Evolutionary conservation across 2,797 vertebrate genomes (phyloP).

Genomic region (Anomalospiza imberbis): DNA sequence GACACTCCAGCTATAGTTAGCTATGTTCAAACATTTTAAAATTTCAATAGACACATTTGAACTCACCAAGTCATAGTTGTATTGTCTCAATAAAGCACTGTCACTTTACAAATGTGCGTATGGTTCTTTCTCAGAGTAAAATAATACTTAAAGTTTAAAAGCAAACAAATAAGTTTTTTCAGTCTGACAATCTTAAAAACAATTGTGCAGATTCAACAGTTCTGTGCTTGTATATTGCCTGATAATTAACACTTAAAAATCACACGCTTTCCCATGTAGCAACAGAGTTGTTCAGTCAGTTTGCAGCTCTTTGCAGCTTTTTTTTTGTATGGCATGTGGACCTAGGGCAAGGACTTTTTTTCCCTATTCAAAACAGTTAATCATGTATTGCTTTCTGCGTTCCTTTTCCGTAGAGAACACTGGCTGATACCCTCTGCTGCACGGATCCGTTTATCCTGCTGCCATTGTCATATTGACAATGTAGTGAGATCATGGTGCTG

Average conservation of each 20-base stretch:
- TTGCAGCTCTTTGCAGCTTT: not conserved
- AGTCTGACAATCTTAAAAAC: not conserved
- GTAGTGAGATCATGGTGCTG: slow-evolving; percentile 33
- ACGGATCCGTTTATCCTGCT: slow-evolving; percentile 13
- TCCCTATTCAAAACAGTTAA: slow-evolving; percentile 44
- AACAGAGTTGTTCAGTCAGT: not conserved
- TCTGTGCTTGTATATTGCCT: not conserved
- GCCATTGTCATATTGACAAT: slow-evolving; percentile 46
- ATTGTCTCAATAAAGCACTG: not conserved
- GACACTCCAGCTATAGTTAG: not conserved
- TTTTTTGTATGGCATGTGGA: not conserved
- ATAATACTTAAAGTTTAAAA: not conserved
- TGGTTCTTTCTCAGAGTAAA: not conserved
- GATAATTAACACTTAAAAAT: not conserved
- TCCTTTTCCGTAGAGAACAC: slow-evolving; percentile 12
- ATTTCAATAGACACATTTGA: not conserved
- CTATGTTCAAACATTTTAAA: not conserved
- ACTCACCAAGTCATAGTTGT: not conserved
- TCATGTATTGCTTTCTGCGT: slow-evolving; percentile 2
- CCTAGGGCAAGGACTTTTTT: slow-evolving; percentile 14
- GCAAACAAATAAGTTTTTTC: not conserved
- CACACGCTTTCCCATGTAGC: not conserved
- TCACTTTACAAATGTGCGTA: not conserved
- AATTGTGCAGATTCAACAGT: not conserved
- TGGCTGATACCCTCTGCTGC: not conserved